Conservation (phyloP, 2,888 invertebrate genomes). For the Atethmia centrago region DNA sequence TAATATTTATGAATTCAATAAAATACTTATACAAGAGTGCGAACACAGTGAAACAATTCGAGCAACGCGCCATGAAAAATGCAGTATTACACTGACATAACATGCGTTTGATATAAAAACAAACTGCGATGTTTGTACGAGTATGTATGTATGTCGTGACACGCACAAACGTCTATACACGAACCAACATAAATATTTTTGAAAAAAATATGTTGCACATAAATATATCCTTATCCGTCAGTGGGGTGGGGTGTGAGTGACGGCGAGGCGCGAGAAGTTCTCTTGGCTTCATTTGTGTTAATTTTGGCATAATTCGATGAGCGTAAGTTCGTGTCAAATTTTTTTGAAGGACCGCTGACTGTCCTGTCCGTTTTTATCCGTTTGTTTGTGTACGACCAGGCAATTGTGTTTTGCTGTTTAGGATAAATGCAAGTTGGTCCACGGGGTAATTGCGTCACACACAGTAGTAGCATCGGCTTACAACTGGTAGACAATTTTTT, state of each 20-base stretch:
- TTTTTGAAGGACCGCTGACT: not conserved
- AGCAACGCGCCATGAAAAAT: constrained; percentile 63
- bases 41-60: constrained; percentile 57
- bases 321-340: not conserved
- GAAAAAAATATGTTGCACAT: constrained; percentile 68
- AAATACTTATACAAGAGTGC: constrained; percentile 39
- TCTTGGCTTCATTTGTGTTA: not conserved
- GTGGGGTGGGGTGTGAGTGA: constrained; percentile 36
- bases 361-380: not conserved
- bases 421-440: no score
- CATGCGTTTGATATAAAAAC: constrained; percentile 61
- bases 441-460: no score
- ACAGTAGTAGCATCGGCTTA: no score
- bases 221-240: constrained; percentile 70
- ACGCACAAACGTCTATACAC: constrained; percentile 63
- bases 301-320: not conserved
- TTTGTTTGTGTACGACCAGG: not conserved
- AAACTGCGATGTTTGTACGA: constrained; percentile 40
- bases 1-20: constrained; percentile 53
- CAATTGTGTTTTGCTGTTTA: not conserved
- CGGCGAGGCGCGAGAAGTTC: constrained; percentile 18
- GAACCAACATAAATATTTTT: constrained; percentile 66
- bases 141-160: constrained; percentile 55
- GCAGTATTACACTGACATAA: constrained; percentile 60
- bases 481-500: no score